Base-by-base conservation (phyloP, 2,113 vertebrate genomes). In the Puma concolor region DNA sequence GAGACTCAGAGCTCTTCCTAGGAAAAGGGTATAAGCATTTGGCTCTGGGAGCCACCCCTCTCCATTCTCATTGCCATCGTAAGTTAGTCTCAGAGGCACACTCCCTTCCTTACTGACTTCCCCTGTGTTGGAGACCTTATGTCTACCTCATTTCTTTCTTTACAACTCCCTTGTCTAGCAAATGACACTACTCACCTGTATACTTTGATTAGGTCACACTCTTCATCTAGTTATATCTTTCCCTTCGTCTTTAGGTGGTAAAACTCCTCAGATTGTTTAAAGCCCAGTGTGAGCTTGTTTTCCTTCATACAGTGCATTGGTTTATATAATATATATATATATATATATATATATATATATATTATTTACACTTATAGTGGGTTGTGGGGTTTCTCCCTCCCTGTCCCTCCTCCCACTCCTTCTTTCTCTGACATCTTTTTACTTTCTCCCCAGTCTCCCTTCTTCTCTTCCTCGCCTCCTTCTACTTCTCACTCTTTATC, bases 291-390 rank as follows among this genome's bases (percentile, higher is more conserved):
- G 44, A 27, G 13, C 0, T 5, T 69, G 3, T 38, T 44, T 71
- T 88, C 19, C 27, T 67, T 88, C 85, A 67, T 74, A 23, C 77
- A 72, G 31, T 36, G n/a, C 2, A 44, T n/a, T n/a, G 31, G 50
- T 83, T 66, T 31, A 67, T 91, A 0, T 4, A 27, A 33, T 79
- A 27, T 71, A 57, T 79, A 0, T 69, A 57, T 79, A 0, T 21
- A 0, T 10, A 14, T 90, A n/a, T n/a, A 33, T 79, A 27, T 71
- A 57, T 79, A 0, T 69, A 57, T 79, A 0, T 21, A 0, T 10
- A 14, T 90, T 77, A 13, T 25, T 69, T 83, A 33, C 29, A 23
- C 6, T 25, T 48, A 0, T 36, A 25, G 63, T 50, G 38, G 19
- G 31, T n/a, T 27, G 7, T 48, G 1, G 36, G 50, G 2, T 5